phyloP scores from a whole-genome alignment of 1,140 invertebrate species.

The Berghia stephanieae region DNA sequence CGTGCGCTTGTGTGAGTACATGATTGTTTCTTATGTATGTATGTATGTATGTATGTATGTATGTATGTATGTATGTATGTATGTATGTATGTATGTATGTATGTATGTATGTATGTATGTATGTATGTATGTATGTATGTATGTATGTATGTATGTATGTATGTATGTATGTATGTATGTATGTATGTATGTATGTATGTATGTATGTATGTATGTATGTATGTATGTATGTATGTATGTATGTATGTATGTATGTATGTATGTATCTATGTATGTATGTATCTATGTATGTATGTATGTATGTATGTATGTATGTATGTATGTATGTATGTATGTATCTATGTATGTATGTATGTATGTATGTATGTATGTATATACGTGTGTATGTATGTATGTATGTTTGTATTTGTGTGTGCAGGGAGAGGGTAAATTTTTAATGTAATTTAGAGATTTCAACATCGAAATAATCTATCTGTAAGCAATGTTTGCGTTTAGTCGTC shows the following conservation, averaged over 20 bases:
- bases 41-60: background rate
- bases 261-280: background rate
- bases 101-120: conserved; percentile 19
- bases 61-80: conserved; percentile 18
- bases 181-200: background rate
- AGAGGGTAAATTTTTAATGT: too few species aligned
- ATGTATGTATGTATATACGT: too few species aligned
- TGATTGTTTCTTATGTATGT: background rate
- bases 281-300: background rate
- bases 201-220: background rate
- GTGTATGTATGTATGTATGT: too few species aligned
- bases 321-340: background rate
- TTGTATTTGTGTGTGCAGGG: too few species aligned
- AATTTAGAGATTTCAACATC: too few species aligned
- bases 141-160: background rate
- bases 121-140: conserved; percentile 14
- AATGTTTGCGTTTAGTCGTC: too few species aligned
- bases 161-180: background rate
- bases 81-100: conserved; percentile 14
- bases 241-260: background rate
- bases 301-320: background rate
- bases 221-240: background rate
- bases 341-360: background rate
- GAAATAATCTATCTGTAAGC: too few species aligned
- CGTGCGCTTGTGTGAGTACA: background rate